These are phyloP conservation scores for Liparis tanakae DNA, from an alignment of 2,797 vertebrate genomes.

Conservation along the genomic window DNA sequence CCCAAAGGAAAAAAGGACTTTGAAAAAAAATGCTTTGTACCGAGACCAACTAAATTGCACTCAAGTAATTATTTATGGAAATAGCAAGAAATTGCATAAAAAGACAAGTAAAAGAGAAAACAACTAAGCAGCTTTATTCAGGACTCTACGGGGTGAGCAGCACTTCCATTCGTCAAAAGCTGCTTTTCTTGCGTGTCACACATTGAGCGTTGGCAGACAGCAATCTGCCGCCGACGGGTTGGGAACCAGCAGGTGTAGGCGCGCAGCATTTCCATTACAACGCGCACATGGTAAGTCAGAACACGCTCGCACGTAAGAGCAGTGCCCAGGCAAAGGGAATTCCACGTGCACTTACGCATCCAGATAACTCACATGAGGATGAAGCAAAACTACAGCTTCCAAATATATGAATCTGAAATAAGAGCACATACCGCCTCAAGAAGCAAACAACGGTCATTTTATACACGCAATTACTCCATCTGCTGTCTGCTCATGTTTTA, in stretches of 20 bases:
- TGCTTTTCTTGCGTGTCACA: conserved; percentile 24
- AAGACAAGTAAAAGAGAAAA: not conserved
- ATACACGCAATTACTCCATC: conserved; percentile 13
- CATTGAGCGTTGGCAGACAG: conserved; percentile 14
- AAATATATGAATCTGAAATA: conserved; percentile 27
- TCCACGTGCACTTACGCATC: conserved; percentile 34
- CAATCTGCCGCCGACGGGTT: conserved; percentile 17
- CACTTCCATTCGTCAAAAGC: not conserved
- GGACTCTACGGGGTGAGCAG: conserved; percentile 3
- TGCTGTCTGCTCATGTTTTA: conserved; percentile 26
- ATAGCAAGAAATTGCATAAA: not conserved
- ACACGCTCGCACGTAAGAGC: conserved; percentile 32
- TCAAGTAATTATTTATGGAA: conserved; percentile 35
- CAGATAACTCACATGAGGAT: conserved; percentile 41
- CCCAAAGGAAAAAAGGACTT: conserved; percentile 14
- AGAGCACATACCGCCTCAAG: conserved; percentile 12
- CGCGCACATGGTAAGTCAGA: conserved; percentile 48
- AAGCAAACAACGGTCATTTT: conserved; percentile 24
- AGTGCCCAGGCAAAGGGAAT: conserved; percentile 32
- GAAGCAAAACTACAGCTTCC: conserved; percentile 24
- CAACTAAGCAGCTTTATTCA: not conserved
- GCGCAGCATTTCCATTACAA: conserved; percentile 49
- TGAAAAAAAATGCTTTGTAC: conserved; percentile 32
- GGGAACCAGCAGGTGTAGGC: conserved; percentile 43
- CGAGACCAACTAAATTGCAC: conserved; percentile 24